These are phyloP conservation scores for Icerya purchasi DNA, from an alignment of 2,888 invertebrate species.

Conservation along the genomic window DNA sequence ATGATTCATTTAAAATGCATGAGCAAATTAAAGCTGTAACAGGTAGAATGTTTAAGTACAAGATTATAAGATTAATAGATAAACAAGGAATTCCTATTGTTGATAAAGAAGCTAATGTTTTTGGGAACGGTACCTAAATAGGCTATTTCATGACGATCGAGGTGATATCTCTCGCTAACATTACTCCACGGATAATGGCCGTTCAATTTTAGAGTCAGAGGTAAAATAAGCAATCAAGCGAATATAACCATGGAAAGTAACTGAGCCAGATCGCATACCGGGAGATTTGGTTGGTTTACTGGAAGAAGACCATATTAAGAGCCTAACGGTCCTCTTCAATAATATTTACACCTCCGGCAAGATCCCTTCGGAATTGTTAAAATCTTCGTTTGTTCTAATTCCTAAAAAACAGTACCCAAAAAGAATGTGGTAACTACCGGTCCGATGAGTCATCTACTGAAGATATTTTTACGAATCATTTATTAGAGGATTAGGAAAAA, in stretches of 20 bases:
- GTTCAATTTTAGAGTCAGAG: not conserved
- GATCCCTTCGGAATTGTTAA: not conserved
- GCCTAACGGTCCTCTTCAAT: not conserved
- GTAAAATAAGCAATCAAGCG: not conserved
- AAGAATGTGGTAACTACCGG: not conserved
- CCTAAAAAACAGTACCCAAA: too few species aligned
- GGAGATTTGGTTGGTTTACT: not conserved
- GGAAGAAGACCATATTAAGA: not conserved
- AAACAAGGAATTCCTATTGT: not conserved
- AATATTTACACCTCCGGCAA: not conserved
- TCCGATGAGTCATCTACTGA: not conserved
- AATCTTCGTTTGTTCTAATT: not conserved
- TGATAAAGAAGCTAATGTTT: not conserved
- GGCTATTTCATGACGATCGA: not conserved
- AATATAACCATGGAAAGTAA: not conserved
- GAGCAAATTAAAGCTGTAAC: not conserved
- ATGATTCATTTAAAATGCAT: not conserved
- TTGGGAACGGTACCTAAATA: not conserved
- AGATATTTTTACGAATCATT: not conserved
- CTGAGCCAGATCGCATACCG: not conserved
- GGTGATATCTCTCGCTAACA: not conserved
- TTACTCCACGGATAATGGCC: not conserved
- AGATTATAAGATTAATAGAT: not conserved
- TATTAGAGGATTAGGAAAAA: not conserved
- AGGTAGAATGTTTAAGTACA: not conserved